These are phyloP conservation scores for Marasmarcha lunaedactyla DNA, from an alignment of 2,888 invertebrate genomes.

Conservation along the genomic window DNA sequence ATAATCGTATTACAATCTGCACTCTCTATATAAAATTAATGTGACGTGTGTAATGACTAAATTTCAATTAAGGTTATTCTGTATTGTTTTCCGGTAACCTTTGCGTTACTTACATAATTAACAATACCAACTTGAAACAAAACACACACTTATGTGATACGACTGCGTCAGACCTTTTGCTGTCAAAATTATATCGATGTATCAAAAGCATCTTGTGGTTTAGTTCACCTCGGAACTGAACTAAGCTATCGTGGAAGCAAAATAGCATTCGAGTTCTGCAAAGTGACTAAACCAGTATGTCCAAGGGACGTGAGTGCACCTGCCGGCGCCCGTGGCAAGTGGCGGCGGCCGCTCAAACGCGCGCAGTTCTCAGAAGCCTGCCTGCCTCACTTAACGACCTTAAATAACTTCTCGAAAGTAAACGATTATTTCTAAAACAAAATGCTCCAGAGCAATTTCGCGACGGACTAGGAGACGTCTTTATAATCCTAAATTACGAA, in stretches of 20 bases:
- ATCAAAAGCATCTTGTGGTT: too few relatives aligned
- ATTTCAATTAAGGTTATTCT: constrained; percentile 26
- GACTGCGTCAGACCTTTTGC: not conserved
- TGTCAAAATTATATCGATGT: not conserved
- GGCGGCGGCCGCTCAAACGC: constrained; percentile 18
- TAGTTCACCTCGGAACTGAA: too few relatives aligned
- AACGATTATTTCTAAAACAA: not conserved
- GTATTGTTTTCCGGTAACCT: constrained; percentile 50
- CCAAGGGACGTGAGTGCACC: constrained; percentile 29
- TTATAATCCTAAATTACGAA: too few relatives aligned
- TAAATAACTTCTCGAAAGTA: not conserved
- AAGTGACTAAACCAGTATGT: constrained; percentile 25
- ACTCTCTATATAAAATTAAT: not conserved
- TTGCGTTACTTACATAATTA: constrained; percentile 50
- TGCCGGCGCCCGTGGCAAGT: constrained; percentile 20
- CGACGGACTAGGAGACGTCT: too few relatives aligned
- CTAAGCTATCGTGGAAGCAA: too few relatives aligned
- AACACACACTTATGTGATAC: constrained; percentile 6
- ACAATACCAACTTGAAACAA: constrained; percentile 16
- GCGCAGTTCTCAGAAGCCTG: constrained; percentile 8
- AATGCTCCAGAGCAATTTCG: too few relatives aligned
- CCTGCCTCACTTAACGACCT: constrained; percentile 3
- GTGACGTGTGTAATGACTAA: constrained; percentile 4
- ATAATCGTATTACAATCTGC: too few relatives aligned
- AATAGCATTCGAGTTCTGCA: too few relatives aligned